Evolutionary conservation across 1,140 invertebrate genomes (phyloP).

Genomic region (Bicyclus anynana): DNA sequence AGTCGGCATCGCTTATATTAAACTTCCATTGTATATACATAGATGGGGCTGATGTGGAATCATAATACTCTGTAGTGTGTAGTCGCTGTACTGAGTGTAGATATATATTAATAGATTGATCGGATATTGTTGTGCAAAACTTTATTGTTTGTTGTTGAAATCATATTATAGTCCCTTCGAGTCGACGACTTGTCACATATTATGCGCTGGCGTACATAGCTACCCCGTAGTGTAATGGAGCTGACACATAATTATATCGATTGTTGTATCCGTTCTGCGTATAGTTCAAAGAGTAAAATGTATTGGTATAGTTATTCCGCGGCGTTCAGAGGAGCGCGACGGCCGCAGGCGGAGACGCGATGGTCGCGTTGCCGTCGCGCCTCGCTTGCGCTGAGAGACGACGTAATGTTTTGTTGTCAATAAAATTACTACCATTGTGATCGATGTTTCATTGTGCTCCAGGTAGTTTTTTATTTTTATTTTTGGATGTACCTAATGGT

Average conservation of each 20-base stretch:
- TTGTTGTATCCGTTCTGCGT: not conserved
- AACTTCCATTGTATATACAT: not conserved
- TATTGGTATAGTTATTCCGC: no score
- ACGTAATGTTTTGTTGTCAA: conserved; percentile 50
- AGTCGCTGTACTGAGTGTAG: not conserved
- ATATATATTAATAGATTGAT: not conserved
- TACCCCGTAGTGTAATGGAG: not conserved
- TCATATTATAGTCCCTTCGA: not conserved
- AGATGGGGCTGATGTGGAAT: no score
- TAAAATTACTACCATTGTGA: conserved; percentile 42
- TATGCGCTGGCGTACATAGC: not conserved
- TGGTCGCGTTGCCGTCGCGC: not conserved
- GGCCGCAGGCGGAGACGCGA: not conserved
- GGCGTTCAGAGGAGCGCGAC: not conserved
- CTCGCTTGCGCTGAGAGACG: not conserved
- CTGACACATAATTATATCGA: not conserved
- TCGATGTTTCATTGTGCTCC: not conserved
- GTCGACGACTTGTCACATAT: not conserved
- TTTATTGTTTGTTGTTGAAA: not conserved
- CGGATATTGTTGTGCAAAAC: not conserved
- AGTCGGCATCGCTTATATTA: no score
- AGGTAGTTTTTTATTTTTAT: no score
- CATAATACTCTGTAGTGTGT: not conserved
- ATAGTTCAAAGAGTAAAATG: no score
- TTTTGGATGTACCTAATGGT: no score